Conservation (phyloP, 2,888 invertebrate genomes). For the Drosophila quasianomalipes region DNA sequence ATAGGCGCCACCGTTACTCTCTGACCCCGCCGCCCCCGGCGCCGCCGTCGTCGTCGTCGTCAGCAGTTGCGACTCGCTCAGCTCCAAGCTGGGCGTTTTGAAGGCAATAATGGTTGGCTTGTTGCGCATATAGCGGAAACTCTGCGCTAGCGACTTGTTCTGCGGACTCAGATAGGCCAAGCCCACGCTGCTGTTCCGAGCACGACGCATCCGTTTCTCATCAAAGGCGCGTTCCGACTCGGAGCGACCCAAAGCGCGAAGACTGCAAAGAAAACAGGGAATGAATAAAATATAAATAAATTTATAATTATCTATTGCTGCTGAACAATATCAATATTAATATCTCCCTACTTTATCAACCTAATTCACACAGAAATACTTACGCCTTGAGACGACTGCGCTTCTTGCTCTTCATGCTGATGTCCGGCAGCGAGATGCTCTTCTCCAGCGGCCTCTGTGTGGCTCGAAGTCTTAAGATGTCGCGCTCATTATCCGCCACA, state of each 20-base stretch:
- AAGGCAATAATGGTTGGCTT: constrained; percentile 96
- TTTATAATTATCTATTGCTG: neutral
- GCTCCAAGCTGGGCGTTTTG: constrained; percentile 92
- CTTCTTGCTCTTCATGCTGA: constrained; percentile 91
- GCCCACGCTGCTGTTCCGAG: constrained; percentile 88
- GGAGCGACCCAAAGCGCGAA: constrained; percentile 87
- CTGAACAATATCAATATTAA: neutral
- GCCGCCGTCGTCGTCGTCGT: constrained; percentile 68
- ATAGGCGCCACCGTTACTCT: constrained; percentile 34
- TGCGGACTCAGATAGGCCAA: constrained; percentile 91
- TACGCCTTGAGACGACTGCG: constrained; percentile 90
- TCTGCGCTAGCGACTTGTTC: constrained; percentile 92
- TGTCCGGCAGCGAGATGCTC: constrained; percentile 93
- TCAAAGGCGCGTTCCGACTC: constrained; percentile 93
- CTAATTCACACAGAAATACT: constrained; percentile 84
- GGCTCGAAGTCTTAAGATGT: constrained; percentile 86
- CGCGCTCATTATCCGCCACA: constrained; percentile 83
- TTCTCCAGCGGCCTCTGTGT: constrained; percentile 90
- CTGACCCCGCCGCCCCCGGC: constrained; percentile 82
- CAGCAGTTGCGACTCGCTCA: constrained; percentile 87
- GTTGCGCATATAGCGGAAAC: constrained; percentile 95
- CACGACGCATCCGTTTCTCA: constrained; percentile 88
- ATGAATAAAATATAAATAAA: neutral
- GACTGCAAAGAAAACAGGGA: constrained; percentile 36
- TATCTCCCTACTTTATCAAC: neutral